Evolutionary conservation across 2,113 vertebrate genomes (phyloP).

Genomic region (Nothoprocta perdicaria): DNA sequence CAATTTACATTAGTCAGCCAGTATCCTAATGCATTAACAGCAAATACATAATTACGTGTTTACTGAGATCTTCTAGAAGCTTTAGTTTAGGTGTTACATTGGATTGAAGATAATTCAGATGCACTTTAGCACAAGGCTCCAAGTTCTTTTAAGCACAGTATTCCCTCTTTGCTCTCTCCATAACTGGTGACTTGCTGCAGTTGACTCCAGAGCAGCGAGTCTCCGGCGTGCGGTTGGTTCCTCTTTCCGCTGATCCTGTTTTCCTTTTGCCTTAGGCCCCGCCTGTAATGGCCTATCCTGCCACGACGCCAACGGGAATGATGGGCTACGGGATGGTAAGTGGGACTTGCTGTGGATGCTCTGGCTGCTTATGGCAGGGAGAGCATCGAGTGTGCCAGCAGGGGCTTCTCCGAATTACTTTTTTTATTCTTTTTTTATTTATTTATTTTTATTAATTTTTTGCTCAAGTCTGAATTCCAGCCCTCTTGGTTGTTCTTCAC

Average conservation of each 20-base stretch:
- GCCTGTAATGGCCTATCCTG: constrained; percentile 94
- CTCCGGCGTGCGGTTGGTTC: background rate
- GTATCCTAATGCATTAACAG: background rate
- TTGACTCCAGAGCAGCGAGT: constrained; percentile 22
- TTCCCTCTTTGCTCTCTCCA: constrained; percentile 52
- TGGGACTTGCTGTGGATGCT: background rate
- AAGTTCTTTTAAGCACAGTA: background rate
- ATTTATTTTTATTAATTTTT: too few species aligned
- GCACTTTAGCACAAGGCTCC: background rate
- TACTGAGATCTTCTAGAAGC: background rate
- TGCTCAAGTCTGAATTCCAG: background rate
- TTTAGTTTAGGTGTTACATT: background rate
- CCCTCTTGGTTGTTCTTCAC: background rate
- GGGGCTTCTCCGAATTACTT: background rate
- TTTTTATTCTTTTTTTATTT: too few species aligned
- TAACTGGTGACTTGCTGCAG: constrained; percentile 28
- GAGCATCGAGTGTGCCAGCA: background rate
- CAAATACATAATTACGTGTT: background rate
- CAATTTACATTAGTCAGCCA: background rate
- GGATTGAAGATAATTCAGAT: background rate
- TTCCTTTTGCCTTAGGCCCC: constrained; percentile 83
- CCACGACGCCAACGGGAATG: constrained; percentile 94
- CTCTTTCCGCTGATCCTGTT: constrained; percentile 32
- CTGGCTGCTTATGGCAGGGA: background rate
- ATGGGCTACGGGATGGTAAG: constrained; percentile 93